phyloP scores from a whole-genome alignment of 2,888 invertebrate genomes.

The Agrotis clavis region DNA sequence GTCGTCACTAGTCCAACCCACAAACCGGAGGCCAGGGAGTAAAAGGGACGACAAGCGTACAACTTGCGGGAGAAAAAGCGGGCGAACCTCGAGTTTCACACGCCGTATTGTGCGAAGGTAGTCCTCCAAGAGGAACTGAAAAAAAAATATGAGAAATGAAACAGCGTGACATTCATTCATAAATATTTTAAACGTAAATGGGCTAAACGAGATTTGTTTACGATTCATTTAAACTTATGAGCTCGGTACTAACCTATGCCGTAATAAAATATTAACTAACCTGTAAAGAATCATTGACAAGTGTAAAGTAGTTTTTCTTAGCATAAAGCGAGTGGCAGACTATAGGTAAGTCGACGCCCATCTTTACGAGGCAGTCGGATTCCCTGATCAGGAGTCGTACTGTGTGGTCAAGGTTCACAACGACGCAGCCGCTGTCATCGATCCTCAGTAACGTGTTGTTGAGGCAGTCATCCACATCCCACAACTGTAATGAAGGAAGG shows the following conservation, averaged over 20 bases:
- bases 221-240: background rate
- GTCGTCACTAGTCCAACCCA: slow-evolving; percentile 97
- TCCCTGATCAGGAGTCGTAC: slow-evolving; percentile 95
- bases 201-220: background rate
- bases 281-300: slow-evolving; percentile 94
- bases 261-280: slow-evolving; percentile 78
- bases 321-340: slow-evolving; percentile 95
- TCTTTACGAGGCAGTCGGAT: slow-evolving; percentile 96
- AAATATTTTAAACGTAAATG: background rate
- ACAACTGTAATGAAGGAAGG: slow-evolving; percentile 84
- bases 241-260: background rate
- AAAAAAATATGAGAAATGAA: slow-evolving; percentile 9
- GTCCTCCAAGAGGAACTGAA: slow-evolving; percentile 94
- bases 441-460: slow-evolving; percentile 92
- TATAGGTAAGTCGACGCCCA: slow-evolving; percentile 95
- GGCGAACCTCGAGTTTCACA: slow-evolving; percentile 97
- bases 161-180: slow-evolving; percentile 8
- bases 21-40: slow-evolving; percentile 94
- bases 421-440: slow-evolving; percentile 92
- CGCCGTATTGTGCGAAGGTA: slow-evolving; percentile 93
- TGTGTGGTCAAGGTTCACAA: slow-evolving; percentile 95
- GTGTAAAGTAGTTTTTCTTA: slow-evolving; percentile 94
- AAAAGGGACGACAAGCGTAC: slow-evolving; percentile 95
- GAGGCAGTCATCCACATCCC: slow-evolving; percentile 92
- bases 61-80: slow-evolving; percentile 96